Conservation (phyloP, 2,888 invertebrate species). For the Eurytoma adleriae region DNA sequence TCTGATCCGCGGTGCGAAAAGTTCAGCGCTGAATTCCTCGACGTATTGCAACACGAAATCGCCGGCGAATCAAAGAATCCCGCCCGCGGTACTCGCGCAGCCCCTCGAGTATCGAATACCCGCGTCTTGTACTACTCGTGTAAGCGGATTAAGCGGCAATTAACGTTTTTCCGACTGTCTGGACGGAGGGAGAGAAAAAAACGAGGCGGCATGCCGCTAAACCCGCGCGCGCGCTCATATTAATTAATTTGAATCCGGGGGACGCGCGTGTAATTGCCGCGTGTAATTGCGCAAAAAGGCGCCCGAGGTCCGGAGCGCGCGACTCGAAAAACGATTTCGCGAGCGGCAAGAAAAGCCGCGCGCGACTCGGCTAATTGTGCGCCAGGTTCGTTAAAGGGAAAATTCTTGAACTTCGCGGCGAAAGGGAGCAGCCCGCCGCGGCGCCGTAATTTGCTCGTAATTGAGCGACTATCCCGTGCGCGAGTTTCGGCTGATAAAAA, state of each 20-base stretch:
- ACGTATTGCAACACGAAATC: too few species aligned
- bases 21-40: too few species aligned
- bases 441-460: neutral
- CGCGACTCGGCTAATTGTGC: conserved; percentile 39
- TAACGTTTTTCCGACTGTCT: conserved; percentile 29
- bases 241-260: conserved; percentile 54
- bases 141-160: conserved; percentile 47
- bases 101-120: conserved; percentile 11
- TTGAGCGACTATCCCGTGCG: neutral
- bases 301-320: conserved; percentile 9
- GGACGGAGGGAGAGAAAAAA: neutral
- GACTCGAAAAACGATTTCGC: neutral
- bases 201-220: conserved; percentile 18
- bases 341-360: conserved; percentile 17
- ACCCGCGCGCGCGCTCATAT: conserved; percentile 32
- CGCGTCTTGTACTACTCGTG: conserved; percentile 15
- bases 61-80: too few species aligned
- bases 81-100: neutral
- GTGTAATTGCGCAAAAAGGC: conserved; percentile 49
- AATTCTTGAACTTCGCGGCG: conserved; percentile 31
- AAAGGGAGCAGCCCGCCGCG: neutral
- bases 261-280: conserved; percentile 3
- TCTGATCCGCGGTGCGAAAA: too few species aligned
- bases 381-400: conserved; percentile 39
- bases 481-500: neutral